Base-by-base conservation (phyloP, 2,888 invertebrate species). In the Zaprionus bogoriensis region DNA sequence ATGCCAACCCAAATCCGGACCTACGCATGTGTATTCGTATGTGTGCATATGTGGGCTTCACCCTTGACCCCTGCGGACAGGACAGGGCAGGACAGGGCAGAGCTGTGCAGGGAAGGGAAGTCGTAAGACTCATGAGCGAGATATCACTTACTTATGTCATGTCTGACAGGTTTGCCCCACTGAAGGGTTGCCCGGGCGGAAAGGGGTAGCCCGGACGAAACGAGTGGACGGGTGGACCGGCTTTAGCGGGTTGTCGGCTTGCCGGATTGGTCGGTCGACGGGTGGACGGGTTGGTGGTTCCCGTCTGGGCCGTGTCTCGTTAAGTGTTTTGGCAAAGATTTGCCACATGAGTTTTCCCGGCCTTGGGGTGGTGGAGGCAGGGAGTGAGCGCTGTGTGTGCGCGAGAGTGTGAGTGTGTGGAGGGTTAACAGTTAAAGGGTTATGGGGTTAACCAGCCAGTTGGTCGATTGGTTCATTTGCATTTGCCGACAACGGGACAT, bases 111-210 rank as follows among this genome's bases (percentile, higher is more conserved):
- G n/a, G n/a, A n/a, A n/a, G 47, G 42, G 23, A 25, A 38, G 42
- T 7, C 47, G 79, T 67, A 69, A 57, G 63, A 76, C 79, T 79
- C 80, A 73, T 75, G 80, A 82, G 77, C 69, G 80, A 17, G 32
- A 58, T 85, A 80, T 80, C 80, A 80, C 83, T 85, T 80, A 85
- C 85, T 78, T 73, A 72, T 85, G 76, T 82, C 82, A 82, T 70
- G 76, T 78, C 73, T 65, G 76, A 85, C 85, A 75, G 83, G 85
- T 84, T 83, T 66, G 32, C 32, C 32, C 32, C 32, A 32, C 32
- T 17, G 3, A 14, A 7, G 32, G 32, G 32, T 36, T 36, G 32
- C 30, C 36, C n/a, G 30, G 20, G 10, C 3, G n/a, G 42, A 39
- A 74, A 65, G 70, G 65, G 60, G 66, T 57, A 53, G 14, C 22